Evolutionary conservation across 2,113 vertebrate genomes (phyloP).

Genomic region (Lagopus muta): DNA sequence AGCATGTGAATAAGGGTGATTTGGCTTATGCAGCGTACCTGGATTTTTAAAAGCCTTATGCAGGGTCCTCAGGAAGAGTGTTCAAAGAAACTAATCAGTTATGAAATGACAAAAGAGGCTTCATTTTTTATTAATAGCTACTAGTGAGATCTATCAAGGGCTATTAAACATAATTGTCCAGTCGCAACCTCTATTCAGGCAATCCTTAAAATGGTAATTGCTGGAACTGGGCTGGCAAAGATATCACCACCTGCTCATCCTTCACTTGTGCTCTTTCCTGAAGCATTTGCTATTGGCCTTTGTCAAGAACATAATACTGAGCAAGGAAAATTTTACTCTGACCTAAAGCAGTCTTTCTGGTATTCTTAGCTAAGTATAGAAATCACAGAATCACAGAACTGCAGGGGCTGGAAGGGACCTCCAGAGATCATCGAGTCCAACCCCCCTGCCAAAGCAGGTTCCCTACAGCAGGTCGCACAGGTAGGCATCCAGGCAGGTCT

Average conservation of each 20-base stretch:
- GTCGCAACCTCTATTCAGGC: slow-evolving; percentile 18
- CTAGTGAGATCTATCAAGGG: slow-evolving; percentile 9
- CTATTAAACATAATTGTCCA: slow-evolving; percentile 38
- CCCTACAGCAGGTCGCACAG: too few species aligned
- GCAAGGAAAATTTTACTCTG: not conserved
- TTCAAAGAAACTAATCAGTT: slow-evolving; percentile 44
- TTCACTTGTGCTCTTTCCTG: not conserved
- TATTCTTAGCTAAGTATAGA: not conserved
- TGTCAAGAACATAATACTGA: not conserved
- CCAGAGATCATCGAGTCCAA: too few species aligned
- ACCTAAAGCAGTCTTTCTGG: not conserved
- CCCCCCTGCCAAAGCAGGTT: too few species aligned
- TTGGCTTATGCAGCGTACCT: slow-evolving; percentile 11
- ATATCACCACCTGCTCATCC: slow-evolving; percentile 19
- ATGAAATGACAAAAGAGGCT: slow-evolving; percentile 31
- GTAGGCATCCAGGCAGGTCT: too few species aligned
- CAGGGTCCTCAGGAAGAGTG: not conserved
- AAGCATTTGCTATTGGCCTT: not conserved
- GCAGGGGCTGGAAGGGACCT: too few species aligned
- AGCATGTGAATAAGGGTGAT: not conserved
- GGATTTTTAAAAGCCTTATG: slow-evolving; percentile 1
- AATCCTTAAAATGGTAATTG: slow-evolving; percentile 43
- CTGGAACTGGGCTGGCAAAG: not conserved
- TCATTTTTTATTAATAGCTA: slow-evolving; percentile 17
- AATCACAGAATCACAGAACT: too few species aligned